Base-by-base conservation (phyloP, 2,113 vertebrate species). In the Noturus placidus region DNA sequence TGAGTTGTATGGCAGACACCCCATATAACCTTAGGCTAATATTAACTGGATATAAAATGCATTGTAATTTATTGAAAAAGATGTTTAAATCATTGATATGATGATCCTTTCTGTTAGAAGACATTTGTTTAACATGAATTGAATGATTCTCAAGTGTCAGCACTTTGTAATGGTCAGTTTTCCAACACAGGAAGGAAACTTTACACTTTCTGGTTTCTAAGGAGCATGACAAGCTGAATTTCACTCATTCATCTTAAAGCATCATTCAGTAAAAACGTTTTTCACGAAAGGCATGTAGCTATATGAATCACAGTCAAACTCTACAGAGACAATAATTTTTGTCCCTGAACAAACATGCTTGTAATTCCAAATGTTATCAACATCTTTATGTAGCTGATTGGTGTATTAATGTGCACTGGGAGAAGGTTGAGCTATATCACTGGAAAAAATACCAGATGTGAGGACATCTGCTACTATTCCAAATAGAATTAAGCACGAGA, bases 401-500 rank as follows among this genome's bases (percentile, higher is more conserved):
- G n/a, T 63, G 56, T 63, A 83, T n/a, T 83, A 87, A 87, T 76
- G 11, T 87, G 69, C 42, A 83, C 67, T 46, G 79, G 79, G 86
- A 87, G 67, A 82, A 61, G n/a, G 14, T 35, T 76, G 20, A 54
- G 27, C 27, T 74, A 74, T 14, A 83, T 65, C 54, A 76, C 19
- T 87, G 56, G 38, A 76, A 82, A 9, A n/a, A 59, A 83, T 77
- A 77, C 19, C 81, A 83, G 67, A 74, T 76, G 80, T 83, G 69
- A 87, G 69, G 69, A 87, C 86, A 87, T 83, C 80, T 83, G 86
- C 17, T 87, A 79, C 27, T 14, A 33, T 87, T 87, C 54, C 77
- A 80, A 87, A 87, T 46, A 86, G 74, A 84, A 84, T 85, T 56
- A 54, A 63, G 57, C 78, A 78, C 50, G 50, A 86, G 35, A 52